Evolutionary conservation across 1,140 invertebrate genomes (phyloP).

Genomic region (Propsilocerus akamusi): DNA sequence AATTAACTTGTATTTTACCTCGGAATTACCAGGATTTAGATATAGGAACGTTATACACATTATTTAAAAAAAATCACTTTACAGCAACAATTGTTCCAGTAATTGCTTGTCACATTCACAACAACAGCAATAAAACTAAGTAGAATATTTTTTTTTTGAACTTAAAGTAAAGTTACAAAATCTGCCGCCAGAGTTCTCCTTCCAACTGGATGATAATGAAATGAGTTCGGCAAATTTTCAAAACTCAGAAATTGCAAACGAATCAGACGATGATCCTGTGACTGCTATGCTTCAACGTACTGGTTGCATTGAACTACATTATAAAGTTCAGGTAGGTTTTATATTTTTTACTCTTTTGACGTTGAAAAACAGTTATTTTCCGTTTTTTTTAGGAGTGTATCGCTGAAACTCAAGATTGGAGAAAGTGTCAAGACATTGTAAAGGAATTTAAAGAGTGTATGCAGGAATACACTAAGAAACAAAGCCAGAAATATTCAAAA

Average conservation of each 20-base stretch:
- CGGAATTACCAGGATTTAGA: neutral
- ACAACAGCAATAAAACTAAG: too few species aligned
- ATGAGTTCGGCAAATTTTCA: too few species aligned
- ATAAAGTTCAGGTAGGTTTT: conserved; percentile 52
- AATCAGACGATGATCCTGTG: conserved; percentile 52
- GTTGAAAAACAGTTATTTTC: conserved; percentile 5
- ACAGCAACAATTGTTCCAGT: too few species aligned
- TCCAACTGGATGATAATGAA: too few species aligned
- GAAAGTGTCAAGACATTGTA: conserved; percentile 68
- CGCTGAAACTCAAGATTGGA: conserved; percentile 72
- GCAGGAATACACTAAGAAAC: conserved; percentile 28
- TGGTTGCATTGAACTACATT: conserved; percentile 74
- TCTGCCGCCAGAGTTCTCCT: too few species aligned
- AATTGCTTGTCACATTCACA: too few species aligned
- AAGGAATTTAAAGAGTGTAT: conserved; percentile 65
- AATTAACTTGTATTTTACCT: neutral
- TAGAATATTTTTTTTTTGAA: too few species aligned
- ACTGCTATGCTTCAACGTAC: conserved; percentile 69
- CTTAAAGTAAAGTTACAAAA: too few species aligned
- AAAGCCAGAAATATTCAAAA: conserved; percentile 19
- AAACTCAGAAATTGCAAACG: too few species aligned
- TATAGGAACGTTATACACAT: neutral
- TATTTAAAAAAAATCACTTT: too few species aligned
- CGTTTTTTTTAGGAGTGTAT: conserved; percentile 61
- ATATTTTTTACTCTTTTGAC: conserved; percentile 1